A percentile compares a stretch with the other conserved stretches of the same genome.
phyloP scores from a whole-genome alignment of 2,797 vertebrate genomes.

The Spinibarbus caldwelli region DNA sequence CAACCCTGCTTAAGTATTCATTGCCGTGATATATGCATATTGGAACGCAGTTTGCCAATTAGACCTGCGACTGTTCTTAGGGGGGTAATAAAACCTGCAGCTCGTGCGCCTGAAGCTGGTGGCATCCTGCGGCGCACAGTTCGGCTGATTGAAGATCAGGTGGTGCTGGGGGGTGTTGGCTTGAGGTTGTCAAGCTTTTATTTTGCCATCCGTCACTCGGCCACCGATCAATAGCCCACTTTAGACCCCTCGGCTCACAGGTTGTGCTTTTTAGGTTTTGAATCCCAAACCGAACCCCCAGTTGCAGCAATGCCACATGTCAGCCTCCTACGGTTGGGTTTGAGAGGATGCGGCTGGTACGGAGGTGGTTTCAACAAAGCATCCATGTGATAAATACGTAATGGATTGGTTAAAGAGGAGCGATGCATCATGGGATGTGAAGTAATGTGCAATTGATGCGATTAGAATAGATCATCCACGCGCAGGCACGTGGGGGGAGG shows the following conservation, averaged over 20 bases:
- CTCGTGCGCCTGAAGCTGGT: slow-evolving; percentile 13
- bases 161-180: slow-evolving; percentile 39
- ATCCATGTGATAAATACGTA: slow-evolving; percentile 60
- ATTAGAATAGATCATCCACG: slow-evolving; percentile 64
- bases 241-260: slow-evolving; percentile 60
- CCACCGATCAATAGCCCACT: slow-evolving; percentile 66
- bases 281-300: background rate
- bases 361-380: slow-evolving; percentile 42
- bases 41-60: slow-evolving; percentile 56
- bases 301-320: slow-evolving; percentile 50
- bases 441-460: slow-evolving; percentile 64
- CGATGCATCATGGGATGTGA: slow-evolving; percentile 58
- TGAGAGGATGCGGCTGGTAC: background rate
- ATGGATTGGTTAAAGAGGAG: slow-evolving; percentile 62
- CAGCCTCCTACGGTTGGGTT: background rate
- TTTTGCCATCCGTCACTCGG: slow-evolving; percentile 64
- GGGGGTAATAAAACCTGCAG: slow-evolving; percentile 45
- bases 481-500: slow-evolving; percentile 39
- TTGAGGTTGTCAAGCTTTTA: slow-evolving; percentile 60
- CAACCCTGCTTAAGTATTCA: slow-evolving; percentile 56
- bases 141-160: slow-evolving; percentile 44
- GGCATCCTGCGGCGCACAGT: no score
- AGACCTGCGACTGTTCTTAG: slow-evolving; percentile 50
- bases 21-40: slow-evolving; percentile 55
- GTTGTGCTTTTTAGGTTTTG: slow-evolving; percentile 38